Conservation (phyloP, 2,113 vertebrate species). For the Psophia crepitans region DNA sequence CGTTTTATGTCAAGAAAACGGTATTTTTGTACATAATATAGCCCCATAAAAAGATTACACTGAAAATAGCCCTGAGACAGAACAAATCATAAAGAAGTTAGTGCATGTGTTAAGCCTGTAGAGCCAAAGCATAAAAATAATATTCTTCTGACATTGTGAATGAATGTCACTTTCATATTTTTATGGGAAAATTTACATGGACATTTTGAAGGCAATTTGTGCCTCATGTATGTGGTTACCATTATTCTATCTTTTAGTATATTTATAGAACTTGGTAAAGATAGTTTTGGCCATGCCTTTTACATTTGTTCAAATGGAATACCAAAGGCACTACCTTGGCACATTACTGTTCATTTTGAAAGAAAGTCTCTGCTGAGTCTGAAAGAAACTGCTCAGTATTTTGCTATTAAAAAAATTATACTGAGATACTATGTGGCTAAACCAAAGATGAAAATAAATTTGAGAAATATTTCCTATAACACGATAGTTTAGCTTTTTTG, state of each 20-base stretch:
- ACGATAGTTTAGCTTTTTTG: background rate
- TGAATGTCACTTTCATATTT: conserved; percentile 55
- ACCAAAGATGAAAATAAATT: background rate
- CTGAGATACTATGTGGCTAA: background rate
- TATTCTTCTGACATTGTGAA: conserved; percentile 55
- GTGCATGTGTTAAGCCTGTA: conserved; percentile 51
- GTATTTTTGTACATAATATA: conserved; percentile 41
- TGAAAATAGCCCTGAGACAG: conserved; percentile 51
- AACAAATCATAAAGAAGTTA: conserved; percentile 62
- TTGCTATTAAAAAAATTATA: background rate
- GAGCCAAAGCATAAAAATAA: conserved; percentile 52
- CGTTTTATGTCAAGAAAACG: conserved; percentile 32
- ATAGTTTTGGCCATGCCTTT: background rate
- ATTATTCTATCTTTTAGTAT: background rate
- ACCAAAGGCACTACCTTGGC: background rate
- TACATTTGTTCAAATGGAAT: background rate
- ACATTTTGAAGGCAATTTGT: conserved; percentile 37
- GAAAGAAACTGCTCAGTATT: background rate
- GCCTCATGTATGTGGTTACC: background rate
- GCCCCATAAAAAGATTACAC: conserved; percentile 27
- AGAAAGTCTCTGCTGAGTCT: background rate
- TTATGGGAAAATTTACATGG: conserved; percentile 50
- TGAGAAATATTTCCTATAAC: background rate
- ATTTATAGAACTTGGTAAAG: background rate
- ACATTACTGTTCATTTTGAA: background rate